These are phyloP conservation scores for Platichthys flesus DNA, from an alignment of 2,113 vertebrate genomes.

Conservation along the genomic window DNA sequence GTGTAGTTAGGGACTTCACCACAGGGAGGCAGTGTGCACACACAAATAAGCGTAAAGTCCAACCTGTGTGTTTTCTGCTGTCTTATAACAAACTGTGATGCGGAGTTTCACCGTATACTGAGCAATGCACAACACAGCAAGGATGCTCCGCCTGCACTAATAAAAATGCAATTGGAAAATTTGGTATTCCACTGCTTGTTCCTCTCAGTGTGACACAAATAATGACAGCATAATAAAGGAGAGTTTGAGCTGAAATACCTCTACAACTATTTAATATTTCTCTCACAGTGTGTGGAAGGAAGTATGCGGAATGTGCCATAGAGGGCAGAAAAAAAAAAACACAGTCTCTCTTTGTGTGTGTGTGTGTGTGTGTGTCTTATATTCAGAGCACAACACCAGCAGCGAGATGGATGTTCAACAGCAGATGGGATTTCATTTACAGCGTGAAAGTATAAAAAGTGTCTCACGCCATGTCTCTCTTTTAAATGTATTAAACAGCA, in stretches of 20 bases:
- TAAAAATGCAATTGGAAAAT: constrained; percentile 1
- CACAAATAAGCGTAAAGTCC: constrained; percentile 3
- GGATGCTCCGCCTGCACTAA: not conserved
- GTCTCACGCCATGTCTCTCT: not conserved
- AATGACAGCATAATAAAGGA: not conserved
- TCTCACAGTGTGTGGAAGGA: not conserved
- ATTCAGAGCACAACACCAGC: not conserved
- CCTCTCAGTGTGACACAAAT: constrained; percentile 11
- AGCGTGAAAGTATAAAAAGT: not conserved
- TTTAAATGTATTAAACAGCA: not conserved
- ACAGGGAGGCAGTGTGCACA: constrained; percentile 61
- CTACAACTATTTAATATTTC: not conserved
- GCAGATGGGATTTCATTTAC: not conserved
- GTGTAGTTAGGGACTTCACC: constrained; percentile 12
- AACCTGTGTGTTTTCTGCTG: not conserved
- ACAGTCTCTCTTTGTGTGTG: not conserved
- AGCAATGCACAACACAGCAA: not conserved
- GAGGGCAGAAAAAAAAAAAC: not conserved
- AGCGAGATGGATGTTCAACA: not conserved
- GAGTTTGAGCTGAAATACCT: not conserved
- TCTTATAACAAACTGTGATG: not conserved
- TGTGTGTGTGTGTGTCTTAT: not conserved
- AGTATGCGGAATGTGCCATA: not conserved
- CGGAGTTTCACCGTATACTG: not conserved
- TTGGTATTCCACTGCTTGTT: not conserved